phyloP scores from a whole-genome alignment of 2,113 vertebrate species.

The Xerus inauris region DNA sequence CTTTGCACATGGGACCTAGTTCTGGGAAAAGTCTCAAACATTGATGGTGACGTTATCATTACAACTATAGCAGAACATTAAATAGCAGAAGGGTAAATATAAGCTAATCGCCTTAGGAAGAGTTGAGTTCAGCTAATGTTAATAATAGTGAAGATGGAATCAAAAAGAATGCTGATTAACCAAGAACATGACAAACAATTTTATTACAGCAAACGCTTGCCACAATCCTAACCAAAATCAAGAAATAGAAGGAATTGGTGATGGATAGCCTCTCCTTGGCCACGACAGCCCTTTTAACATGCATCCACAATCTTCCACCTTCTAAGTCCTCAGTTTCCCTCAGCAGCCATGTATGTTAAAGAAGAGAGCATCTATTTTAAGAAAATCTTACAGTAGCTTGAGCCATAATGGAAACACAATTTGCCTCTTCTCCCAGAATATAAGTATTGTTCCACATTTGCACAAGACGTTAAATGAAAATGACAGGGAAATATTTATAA shows the following conservation, averaged over 20 bases:
- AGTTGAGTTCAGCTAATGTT: background rate
- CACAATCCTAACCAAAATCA: background rate
- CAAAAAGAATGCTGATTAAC: background rate
- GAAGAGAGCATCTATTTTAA: background rate
- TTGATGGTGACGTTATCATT: background rate
- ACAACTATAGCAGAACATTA: background rate
- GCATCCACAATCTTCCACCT: background rate
- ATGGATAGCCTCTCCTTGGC: too few relatives aligned
- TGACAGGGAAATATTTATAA: constrained; percentile 20
- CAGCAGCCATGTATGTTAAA: background rate
- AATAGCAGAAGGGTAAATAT: background rate
- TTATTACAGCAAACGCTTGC: background rate
- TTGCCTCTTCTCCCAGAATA: background rate
- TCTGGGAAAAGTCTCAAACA: background rate
- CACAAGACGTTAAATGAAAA: constrained; percentile 47
- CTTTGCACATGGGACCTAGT: background rate
- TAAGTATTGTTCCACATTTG: constrained; percentile 2
- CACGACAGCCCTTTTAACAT: background rate
- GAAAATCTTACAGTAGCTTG: background rate
- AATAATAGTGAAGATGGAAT: background rate
- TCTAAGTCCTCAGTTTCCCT: background rate
- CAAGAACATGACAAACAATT: background rate
- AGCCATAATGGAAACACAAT: background rate
- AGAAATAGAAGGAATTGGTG: background rate
- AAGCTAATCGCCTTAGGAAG: background rate